Base-by-base conservation (phyloP, 2,888 invertebrate species). In the Euplagia quadripunctaria region DNA sequence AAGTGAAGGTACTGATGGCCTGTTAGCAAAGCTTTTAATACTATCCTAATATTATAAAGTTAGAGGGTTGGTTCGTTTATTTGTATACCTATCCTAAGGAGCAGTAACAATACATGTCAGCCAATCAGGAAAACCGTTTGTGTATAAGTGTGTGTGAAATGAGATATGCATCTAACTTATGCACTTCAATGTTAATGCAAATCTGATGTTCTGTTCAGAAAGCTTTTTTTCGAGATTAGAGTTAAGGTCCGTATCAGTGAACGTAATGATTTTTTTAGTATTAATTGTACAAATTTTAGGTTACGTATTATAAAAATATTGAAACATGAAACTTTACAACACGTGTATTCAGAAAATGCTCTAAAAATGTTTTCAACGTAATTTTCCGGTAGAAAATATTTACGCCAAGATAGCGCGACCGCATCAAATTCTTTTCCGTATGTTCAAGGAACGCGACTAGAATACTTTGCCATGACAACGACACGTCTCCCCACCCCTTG, bases 401-500 rank as follows among this genome's bases (percentile, higher is more conserved):
- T 12, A 14, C 12, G 17, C 31, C 66, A 73, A 64, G 58, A 11
- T 11, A 66, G 46, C 42, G 72, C n/a, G 1, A 43, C 64, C 16
- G 73, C 20, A n/a, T 16, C 0, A n/a, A 70, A 77, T 79, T 77
- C 52, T 51, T 41, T 14, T 42, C 70, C 68, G 75, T 76, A 71
- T 82, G 69, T 74, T 78, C 78, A 41, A n/a, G 71, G 42, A 42
- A 64, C 69, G 74, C 72, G 73, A 58, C 70, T 71, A 75, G 76
- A 31, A 65, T 58, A 61, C 63, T 87, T 88, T 79, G 84, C 74
- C 85, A 85, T 86, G 85, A 76, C 82, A 75, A 89, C 88, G 86
- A 83, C 89, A 89, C 89, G 89, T 86, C 79, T 74, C 66, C 76
- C 70, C 76, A 70, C 76, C 82, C 82, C 82, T 88, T 83, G 84